Evolutionary conservation across 2,888 invertebrate genomes (phyloP), one percentile per base, ranked within the genome.

Genomic region (Tortrix viridana): DNA sequence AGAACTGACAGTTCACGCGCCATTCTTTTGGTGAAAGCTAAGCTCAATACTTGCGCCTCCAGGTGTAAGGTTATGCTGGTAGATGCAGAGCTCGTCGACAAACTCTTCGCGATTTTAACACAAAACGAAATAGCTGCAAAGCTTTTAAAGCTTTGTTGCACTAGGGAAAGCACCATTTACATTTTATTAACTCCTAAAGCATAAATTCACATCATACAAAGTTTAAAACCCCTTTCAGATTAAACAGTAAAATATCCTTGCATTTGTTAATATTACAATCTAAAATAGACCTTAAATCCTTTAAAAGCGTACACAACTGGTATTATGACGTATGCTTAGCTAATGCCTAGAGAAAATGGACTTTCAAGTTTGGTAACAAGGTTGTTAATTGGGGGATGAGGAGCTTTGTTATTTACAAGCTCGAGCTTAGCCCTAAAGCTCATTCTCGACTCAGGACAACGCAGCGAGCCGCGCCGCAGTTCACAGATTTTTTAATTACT

Each of bases 261-360:
- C 62, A 62, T 62, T 62, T 57, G 62, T 57, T 43, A 62, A 62
- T 62, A 41, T 52, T n/a, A 46, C 56, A 52, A 62, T 57, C 56
- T 57, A 37, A 22, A 44, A 37, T 52, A 38, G 56, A 56, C 46
- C 23, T 57, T 62, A 52, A 57, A 56, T 57, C 56, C 62, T 38
- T 62, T 62, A 46, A 57, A 62, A 62, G 62, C 56, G 32, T 52
- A 62, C 56, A 57, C 46, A 46, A 55, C 50, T 62, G 38, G 56
- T 62, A 62, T 57, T 57, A 62, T 57, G 62, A 50, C 62, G 50
- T 62, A 26, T 52, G 53, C 20, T 53, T 53, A 22, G 5, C 22
- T 26, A 23, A 26, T 20, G 49, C 19, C n/a, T 5, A 3, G 46
- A 19, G 20, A 62, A 57, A 47, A 50, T 20, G 32, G 14, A 22